Conservation (phyloP, 2,113 vertebrate species). For the human (Homo sapiens) region DNA sequence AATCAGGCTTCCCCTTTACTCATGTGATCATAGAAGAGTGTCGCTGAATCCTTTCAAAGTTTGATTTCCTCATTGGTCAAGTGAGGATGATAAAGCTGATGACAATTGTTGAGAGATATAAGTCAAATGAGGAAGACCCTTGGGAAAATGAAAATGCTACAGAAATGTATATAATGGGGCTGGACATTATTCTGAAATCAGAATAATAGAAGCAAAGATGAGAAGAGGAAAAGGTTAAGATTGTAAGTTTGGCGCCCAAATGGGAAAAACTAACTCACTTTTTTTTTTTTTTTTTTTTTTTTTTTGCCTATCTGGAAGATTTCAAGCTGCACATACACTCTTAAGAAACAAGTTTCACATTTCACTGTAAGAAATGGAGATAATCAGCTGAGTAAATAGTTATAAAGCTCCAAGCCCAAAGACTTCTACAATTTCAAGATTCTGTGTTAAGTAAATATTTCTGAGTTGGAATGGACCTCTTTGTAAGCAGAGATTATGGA, state of each 20-base stretch:
- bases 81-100: background rate
- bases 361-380: conserved; percentile 25
- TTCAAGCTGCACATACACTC: background rate
- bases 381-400: background rate
- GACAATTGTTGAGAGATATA: background rate
- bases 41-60: background rate
- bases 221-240: background rate
- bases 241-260: background rate
- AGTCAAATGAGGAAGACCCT: background rate
- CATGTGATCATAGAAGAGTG: background rate
- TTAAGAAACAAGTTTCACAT: background rate
- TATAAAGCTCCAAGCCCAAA: background rate
- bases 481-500: background rate
- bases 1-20: background rate
- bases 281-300: background rate
- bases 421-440: conserved; percentile 2
- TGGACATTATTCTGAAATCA: background rate
- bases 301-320: background rate
- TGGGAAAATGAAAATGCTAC: background rate
- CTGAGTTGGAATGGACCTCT: background rate
- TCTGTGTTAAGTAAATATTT: background rate
- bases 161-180: background rate
- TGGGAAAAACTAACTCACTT: background rate
- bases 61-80: background rate
- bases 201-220: background rate